Evolutionary conservation across 1,140 invertebrate genomes (phyloP).

Genomic region (Brachionus rubens): DNA sequence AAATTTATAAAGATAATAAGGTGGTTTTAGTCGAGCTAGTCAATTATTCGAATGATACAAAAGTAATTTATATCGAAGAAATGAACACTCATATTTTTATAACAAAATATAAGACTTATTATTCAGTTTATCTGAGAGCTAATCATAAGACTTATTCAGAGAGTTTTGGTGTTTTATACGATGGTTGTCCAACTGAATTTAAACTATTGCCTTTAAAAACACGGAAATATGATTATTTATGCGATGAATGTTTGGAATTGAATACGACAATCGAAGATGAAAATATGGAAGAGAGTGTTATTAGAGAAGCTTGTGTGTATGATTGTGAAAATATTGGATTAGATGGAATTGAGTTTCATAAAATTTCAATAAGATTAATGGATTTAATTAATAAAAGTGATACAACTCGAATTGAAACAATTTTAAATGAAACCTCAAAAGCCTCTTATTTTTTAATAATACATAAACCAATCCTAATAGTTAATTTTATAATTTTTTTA

Average conservation of each 20-base stretch:
- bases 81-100: not conserved
- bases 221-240: not conserved
- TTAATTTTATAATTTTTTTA: no score
- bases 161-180: not conserved
- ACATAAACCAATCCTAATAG: no score
- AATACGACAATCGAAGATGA: not conserved
- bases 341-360: no score
- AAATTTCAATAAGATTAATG: no score
- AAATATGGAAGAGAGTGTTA: not conserved
- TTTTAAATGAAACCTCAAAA: no score
- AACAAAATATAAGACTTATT: not conserved
- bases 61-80: not conserved
- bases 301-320: not conserved
- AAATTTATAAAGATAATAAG: not conserved
- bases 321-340: not conserved
- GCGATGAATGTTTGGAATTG: not conserved
- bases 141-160: slow-evolving; percentile 18
- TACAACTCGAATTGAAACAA: no score
- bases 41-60: not conserved
- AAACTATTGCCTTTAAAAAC: no score
- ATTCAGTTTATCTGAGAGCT: not conserved
- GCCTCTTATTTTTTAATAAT: no score
- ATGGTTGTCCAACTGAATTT: not conserved
- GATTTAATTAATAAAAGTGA: no score
- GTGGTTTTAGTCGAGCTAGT: not conserved